Evolutionary conservation across 2,113 vertebrate species (phyloP), one percentile per base, ranked within the genome.

Genomic region (Varanus salvator): DNA sequence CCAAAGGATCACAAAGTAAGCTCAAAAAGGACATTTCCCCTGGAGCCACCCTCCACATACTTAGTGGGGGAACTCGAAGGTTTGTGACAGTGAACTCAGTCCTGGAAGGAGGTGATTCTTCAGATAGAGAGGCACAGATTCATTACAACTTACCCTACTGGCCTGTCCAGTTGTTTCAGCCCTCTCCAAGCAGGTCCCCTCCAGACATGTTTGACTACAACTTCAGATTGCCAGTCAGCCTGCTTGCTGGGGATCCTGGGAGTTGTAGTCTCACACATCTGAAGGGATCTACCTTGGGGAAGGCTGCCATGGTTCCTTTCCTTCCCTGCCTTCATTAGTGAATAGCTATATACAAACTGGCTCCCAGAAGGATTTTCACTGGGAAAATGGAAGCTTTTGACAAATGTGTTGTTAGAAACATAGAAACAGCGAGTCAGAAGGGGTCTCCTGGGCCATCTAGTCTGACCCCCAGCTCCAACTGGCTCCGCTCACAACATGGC

Each of bases 241-340:
- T 54, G 6, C 54, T 54, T 54, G 54, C 54, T 54, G 54, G 54
- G 11, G 11, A 54, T 54, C 54, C 54, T 54, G 54, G 54, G 54
- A 54, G 54, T 54, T 54, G 54, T 54, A 54, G 54, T 54, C 54
- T 54, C 25, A 69, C 66, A 64, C 60, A 64, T 21, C 23, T 27
- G 66, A 25, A 69, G 66, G 23, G 6, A 21, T 27, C 25, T 25
- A 27, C 3, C 60, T 69, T 69, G 66, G 23, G 66, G 0, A 11
- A 29, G 44, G 0, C 9, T 29, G 14, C 34, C 60, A 69, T 52
- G 27, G 12, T 12, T 60, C 68, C n/a, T 83, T 19, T 48, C n/a
- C 29, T 52, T 38, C 14, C 52, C n/a, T 60, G 52, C 27, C 23
- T 44, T 54, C 27, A 25, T 1, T 0, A 0, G 0, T 81, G 21